Conservation (phyloP, 1,140 invertebrate genomes). For the Heliconius congener region DNA sequence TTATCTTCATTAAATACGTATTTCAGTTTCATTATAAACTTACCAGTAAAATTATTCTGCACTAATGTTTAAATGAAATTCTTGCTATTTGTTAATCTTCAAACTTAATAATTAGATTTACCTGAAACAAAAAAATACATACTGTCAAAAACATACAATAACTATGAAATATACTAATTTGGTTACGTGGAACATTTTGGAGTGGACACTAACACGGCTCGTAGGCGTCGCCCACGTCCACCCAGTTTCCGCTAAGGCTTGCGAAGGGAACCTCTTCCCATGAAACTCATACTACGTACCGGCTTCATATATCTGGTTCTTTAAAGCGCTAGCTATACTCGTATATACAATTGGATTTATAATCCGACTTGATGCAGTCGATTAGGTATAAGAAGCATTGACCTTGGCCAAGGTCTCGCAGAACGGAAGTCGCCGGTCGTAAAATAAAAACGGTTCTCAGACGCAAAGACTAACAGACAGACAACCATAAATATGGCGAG, state of each 20-base stretch:
- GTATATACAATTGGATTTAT: conserved; percentile 13
- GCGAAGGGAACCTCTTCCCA: conserved; percentile 50
- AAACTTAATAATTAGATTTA: not conserved
- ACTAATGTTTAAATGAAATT: too few relatives aligned
- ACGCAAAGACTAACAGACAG: conserved; percentile 66
- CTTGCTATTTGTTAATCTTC: not conserved
- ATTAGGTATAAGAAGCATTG: conserved; percentile 56
- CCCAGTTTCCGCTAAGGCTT: conserved; percentile 60
- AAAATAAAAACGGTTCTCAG: conserved; percentile 73
- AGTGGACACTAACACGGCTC: conserved; percentile 54
- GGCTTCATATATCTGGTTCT: conserved; percentile 9
- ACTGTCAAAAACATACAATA: not conserved
- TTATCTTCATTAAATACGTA: not conserved
- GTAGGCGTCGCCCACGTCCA: conserved; percentile 68
- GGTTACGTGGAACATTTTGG: conserved; percentile 55
- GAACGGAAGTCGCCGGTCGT: conserved; percentile 72
- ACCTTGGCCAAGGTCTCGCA: conserved; percentile 67
- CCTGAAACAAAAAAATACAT: conserved; percentile 5
- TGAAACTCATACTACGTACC: conserved; percentile 30
- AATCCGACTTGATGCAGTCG: conserved; percentile 48
- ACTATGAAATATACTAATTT: conserved; percentile 54
- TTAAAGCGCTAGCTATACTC: conserved; percentile 12
- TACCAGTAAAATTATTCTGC: not conserved
- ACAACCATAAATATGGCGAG: conserved; percentile 70
- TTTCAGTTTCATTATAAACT: not conserved